phyloP scores from a whole-genome alignment of 2,797 vertebrate genomes.

The Sparus aurata region DNA sequence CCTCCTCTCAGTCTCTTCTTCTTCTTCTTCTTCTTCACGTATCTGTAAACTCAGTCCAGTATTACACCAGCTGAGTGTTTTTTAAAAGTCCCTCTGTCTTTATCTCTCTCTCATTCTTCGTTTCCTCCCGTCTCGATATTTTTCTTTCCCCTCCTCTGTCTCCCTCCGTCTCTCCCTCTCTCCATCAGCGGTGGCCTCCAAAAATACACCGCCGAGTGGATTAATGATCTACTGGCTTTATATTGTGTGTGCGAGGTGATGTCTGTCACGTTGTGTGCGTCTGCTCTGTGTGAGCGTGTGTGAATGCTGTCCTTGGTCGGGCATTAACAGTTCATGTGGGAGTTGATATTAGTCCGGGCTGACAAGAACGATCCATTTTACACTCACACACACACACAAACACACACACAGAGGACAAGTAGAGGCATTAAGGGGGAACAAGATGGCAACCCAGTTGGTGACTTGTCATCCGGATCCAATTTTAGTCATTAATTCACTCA shows the following conservation, averaged over 20 bases:
- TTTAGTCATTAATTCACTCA: constrained; percentile 29
- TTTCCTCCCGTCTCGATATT: constrained; percentile 35
- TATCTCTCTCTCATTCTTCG: constrained; percentile 35
- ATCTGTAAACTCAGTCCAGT: constrained; percentile 29
- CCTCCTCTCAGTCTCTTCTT: background rate
- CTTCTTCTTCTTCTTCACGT: background rate
- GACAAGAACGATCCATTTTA: constrained; percentile 68
- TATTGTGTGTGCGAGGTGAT: constrained; percentile 45
- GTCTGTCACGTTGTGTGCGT: constrained; percentile 45
- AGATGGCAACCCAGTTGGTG: constrained; percentile 8
- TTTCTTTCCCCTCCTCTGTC: constrained; percentile 1
- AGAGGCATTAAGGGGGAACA: constrained; percentile 41
- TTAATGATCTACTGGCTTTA: constrained; percentile 71
- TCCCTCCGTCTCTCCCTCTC: constrained; percentile 38
- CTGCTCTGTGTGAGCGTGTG: constrained; percentile 32
- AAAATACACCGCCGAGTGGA: constrained; percentile 51
- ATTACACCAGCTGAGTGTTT: constrained; percentile 24
- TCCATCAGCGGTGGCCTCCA: constrained; percentile 53
- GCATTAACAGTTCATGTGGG: constrained; percentile 69
- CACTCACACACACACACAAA: constrained; percentile 19
- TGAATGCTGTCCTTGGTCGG: constrained; percentile 58
- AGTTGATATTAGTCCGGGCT: constrained; percentile 63
- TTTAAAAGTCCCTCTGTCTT: constrained; percentile 13
- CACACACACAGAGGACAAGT: constrained; percentile 1
- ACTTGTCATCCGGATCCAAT: constrained; percentile 32